These are phyloP conservation scores for Rhinichthys klamathensis DNA, from an alignment of 2,113 vertebrate genomes.

Conservation along the genomic window DNA sequence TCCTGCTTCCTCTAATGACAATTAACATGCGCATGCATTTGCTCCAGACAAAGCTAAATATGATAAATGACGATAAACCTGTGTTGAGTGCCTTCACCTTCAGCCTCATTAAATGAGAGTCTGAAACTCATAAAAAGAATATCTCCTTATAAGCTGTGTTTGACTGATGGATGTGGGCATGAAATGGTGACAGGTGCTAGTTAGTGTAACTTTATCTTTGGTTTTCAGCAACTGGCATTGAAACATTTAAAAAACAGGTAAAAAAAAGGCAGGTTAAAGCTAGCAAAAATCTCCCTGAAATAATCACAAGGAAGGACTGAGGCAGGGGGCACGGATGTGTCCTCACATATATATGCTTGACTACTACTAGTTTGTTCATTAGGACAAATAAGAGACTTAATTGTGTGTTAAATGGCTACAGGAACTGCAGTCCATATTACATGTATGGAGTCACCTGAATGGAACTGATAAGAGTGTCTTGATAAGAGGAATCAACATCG, in stretches of 20 bases:
- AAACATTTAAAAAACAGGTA: constrained; percentile 21
- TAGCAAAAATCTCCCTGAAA: constrained; percentile 61
- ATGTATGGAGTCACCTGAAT: not conserved
- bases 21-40: no score
- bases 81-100: not conserved
- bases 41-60: not conserved
- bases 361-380: not conserved
- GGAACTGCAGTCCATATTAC: not conserved
- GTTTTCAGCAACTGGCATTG: constrained; percentile 65
- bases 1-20: not conserved
- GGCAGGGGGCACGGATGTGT: not conserved
- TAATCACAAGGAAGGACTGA: constrained; percentile 43
- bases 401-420: not conserved
- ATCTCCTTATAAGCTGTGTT: constrained; percentile 7
- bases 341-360: not conserved
- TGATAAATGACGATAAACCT: not conserved
- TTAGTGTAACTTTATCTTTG: constrained; percentile 55
- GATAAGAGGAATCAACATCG: not conserved
- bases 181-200: constrained; percentile 39
- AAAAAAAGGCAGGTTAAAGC: constrained; percentile 55
- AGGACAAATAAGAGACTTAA: not conserved
- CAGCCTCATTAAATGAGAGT: constrained; percentile 5
- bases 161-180: constrained; percentile 27
- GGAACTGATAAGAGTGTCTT: not conserved
- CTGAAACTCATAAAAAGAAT: not conserved